Evolutionary conservation across 2,113 vertebrate species (phyloP).

Genomic region (Trogon surrucura): DNA sequence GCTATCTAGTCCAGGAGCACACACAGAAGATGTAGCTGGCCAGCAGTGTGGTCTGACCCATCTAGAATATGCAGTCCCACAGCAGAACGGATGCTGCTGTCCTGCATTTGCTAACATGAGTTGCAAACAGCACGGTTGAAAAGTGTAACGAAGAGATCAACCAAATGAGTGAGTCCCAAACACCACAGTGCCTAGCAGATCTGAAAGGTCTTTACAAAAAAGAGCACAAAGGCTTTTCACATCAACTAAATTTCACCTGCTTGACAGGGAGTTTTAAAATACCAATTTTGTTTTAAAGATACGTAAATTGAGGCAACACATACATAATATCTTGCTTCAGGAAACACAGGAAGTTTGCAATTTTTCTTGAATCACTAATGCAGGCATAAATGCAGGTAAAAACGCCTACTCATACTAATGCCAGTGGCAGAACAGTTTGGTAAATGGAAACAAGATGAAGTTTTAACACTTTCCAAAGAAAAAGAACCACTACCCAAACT

Average conservation of each 20-base stretch:
- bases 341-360: neutral
- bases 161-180: fast-evolving
- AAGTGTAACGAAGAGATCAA: fast-evolving
- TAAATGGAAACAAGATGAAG: neutral
- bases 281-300: neutral
- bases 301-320: neutral
- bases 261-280: neutral
- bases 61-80: neutral
- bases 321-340: neutral
- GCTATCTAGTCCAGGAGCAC: neutral
- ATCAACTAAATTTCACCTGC: neutral
- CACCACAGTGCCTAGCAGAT: neutral
- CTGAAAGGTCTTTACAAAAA: neutral
- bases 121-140: neutral
- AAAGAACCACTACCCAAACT: neutral
- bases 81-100: neutral
- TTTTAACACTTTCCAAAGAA: neutral
- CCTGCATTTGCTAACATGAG: neutral
- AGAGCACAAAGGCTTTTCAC: neutral
- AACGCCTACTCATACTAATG: neutral
- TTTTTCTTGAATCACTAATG: neutral
- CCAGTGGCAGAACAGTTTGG: neutral
- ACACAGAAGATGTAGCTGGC: neutral
- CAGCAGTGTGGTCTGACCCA: neutral
- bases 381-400: neutral